These are phyloP conservation scores for Tyrannus savana DNA, from an alignment of 2,113 vertebrate genomes.

Conservation along the genomic window DNA sequence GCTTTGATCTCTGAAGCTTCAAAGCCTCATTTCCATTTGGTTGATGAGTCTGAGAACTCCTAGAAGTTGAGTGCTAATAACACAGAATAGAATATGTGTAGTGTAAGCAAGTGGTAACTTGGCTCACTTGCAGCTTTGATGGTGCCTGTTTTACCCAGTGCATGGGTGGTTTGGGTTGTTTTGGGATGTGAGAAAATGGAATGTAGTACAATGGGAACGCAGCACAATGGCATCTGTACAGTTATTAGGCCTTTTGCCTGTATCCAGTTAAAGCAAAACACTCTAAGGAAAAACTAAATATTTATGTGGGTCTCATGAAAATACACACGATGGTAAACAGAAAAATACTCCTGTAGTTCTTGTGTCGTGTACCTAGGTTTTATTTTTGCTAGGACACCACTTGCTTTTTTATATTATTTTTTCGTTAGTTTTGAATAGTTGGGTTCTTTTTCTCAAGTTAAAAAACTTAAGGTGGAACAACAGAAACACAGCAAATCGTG, in stretches of 20 bases:
- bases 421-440: neutral
- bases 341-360: neutral
- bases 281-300: neutral
- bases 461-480: neutral
- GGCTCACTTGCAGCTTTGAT: neutral
- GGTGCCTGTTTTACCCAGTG: neutral
- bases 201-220: neutral
- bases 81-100: neutral
- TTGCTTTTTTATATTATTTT: neutral
- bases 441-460: neutral
- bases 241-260: neutral
- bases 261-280: neutral
- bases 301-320: neutral
- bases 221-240: neutral
- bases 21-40: conserved; percentile 60
- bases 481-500: neutral
- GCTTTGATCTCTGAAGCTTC: conserved; percentile 46
- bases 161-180: neutral
- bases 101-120: conserved; percentile 3
- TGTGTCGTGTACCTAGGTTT: neutral
- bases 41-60: conserved; percentile 31
- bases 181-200: neutral
- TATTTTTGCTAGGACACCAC: neutral
- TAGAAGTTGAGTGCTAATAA: conserved; percentile 13
- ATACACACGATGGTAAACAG: neutral